Conservation (phyloP, 2,113 vertebrate species). For the Epinephelus cyanopodus region DNA sequence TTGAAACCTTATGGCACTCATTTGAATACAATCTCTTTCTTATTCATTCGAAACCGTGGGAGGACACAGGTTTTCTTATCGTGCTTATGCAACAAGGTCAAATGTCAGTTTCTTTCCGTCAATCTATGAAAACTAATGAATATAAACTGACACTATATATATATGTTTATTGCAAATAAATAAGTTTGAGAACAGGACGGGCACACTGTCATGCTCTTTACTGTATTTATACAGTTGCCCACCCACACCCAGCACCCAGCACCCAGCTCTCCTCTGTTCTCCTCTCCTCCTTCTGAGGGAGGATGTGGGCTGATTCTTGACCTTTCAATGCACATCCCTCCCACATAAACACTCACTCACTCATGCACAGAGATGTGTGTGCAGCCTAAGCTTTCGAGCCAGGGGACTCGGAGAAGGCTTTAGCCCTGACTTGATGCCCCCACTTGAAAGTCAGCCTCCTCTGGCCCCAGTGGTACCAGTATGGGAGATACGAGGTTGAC, state of each 20-base stretch:
- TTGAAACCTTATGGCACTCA: background rate
- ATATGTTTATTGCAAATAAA: constrained; percentile 1
- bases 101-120: constrained; percentile 3
- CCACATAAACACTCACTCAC: constrained; percentile 58
- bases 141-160: background rate
- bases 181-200: constrained; percentile 9
- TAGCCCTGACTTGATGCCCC: constrained; percentile 51
- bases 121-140: constrained; percentile 17
- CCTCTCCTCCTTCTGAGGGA: constrained; percentile 64
- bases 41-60: constrained; percentile 5
- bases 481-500: constrained; percentile 36
- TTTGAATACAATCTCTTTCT: background rate
- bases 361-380: constrained; percentile 23
- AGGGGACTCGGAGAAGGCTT: constrained; percentile 52
- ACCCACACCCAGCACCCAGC: constrained; percentile 68
- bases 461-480: constrained; percentile 28
- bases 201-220: constrained; percentile 45
- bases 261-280: constrained; percentile 60
- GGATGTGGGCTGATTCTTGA: constrained; percentile 77
- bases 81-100: background rate
- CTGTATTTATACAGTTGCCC: constrained; percentile 57
- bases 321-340: constrained; percentile 71
- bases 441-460: constrained; percentile 61
- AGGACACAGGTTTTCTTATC: background rate
- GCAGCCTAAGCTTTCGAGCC: constrained; percentile 53